Base-by-base conservation (phyloP, 2,888 invertebrate genomes). In the Phragmatobia fuliginosa region DNA sequence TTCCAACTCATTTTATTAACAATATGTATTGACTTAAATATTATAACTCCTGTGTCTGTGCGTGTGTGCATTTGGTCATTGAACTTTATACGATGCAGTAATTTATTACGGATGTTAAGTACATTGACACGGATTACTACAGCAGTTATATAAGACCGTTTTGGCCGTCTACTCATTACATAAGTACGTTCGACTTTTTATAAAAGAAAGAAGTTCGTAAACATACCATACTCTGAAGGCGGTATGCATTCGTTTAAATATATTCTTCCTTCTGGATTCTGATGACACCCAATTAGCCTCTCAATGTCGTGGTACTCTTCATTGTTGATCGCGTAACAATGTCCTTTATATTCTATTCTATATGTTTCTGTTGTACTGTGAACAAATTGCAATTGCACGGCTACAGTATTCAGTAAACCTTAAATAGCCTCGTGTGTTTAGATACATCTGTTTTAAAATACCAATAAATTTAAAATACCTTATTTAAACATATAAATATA, bases 201-300 rank as follows among this genome's bases (percentile, higher is more conserved):
- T 14, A 33, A 61, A n/a, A 33, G 33, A 33, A 4, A 25, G 18
- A 56, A 56, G 21, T 66, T 28, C 62, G 31, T 31, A 45, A 62
- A 71, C 88, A 89, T 92, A 98, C 98, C 98, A 93, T 98, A 98
- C 95, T 98, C 98, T 0, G 98, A 98, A 16, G 98, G 97, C 32
- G 98, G 98, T 87, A 98, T 95, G 83, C 98, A 97, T 87, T 97
- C 97, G 63, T 96, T 95, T 14, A 97, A 91, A 85, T 94, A 96
- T 84, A 97, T 95, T 64, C 94, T 88, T 62, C 95, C 96, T 64
- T 96, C 96, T 0, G 96, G 94, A 82, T 96, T 95, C 83, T 96
- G 96, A 83, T 97, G 96, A 62, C 96, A 95, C 21, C 93, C 90
- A 75, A 97, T 94, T 65, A 97, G 93, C 78, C 96, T 96, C 68